Base-by-base conservation (phyloP, 1,140 invertebrate genomes). In the Neuroterus valhalla region DNA sequence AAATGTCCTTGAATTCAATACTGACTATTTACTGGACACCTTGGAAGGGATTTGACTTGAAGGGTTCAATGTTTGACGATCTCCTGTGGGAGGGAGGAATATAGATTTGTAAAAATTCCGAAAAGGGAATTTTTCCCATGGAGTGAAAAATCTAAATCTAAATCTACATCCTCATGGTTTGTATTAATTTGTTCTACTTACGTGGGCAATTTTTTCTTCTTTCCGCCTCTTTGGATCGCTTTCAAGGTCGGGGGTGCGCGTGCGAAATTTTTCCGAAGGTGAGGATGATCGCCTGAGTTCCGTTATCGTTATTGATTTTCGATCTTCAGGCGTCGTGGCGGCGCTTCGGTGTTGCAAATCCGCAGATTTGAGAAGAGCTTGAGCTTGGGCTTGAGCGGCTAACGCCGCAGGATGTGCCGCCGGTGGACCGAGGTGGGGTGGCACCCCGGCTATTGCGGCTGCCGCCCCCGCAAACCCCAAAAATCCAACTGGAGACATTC, bases 191-290 rank as follows among this genome's bases (percentile, higher is more conserved):
- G 6, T 42, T 67, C 68, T 78, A 88, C 88, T 89, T 79, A 89
- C 88, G 69, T 90, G 88, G 78, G 84, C 85, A 74, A 89, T 83
- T 82, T 90, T 90, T 78, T 91, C 90, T 80, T 91, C 91, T 86
- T 91, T 91, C 76, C 90, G 84, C 70, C 90, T 85, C 81, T 91
- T 91, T 71, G 88, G 78, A 68, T 91, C 90, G 72, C 77, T 84
- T 81, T 91, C 90, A 77, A 89, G 80, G 79, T 91, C 90, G 66
- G 90, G 90, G 19, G 86, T 89, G 76, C 89, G 85, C 73, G 84
- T 83, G 31, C 87, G 85, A 84, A 91, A 92, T 85, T 92, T 92
- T 76, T 93, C 92, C 72, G 87, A 86, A 19, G 93, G 92, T 15
- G 92, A 93, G 52, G 92, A 89, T 19, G 92, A 93, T 75, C 91